Evolutionary conservation across 2,888 invertebrate species (phyloP).

Genomic region (Cephus nigrinus): DNA sequence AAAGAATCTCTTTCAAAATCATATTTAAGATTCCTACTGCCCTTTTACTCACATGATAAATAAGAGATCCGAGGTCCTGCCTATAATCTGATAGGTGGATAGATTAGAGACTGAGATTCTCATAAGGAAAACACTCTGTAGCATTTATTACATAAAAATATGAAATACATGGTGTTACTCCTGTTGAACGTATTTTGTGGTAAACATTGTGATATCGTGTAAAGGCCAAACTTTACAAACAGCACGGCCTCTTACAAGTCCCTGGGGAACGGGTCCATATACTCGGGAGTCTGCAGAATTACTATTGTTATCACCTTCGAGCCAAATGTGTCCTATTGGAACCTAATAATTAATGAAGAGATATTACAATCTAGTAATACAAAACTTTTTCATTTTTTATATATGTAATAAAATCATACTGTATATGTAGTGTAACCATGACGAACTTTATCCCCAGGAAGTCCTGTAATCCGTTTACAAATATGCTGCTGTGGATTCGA

Average conservation of each 20-base stretch:
- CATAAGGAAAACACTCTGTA: background rate
- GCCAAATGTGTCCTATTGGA: slow-evolving; percentile 89
- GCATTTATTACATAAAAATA: background rate
- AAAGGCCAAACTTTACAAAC: slow-evolving; percentile 85
- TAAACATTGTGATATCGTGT: slow-evolving; percentile 54
- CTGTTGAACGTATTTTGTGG: slow-evolving; percentile 17
- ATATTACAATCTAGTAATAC: background rate
- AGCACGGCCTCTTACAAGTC: slow-evolving; percentile 84
- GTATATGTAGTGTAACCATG: slow-evolving; percentile 47
- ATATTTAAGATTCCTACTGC: too few relatives aligned
- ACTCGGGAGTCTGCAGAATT: slow-evolving; percentile 89
- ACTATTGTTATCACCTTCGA: slow-evolving; percentile 88
- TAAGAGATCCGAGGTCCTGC: too few relatives aligned
- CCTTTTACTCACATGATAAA: too few relatives aligned
- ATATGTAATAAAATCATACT: slow-evolving; percentile 37
- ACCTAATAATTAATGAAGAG: slow-evolving; percentile 63
- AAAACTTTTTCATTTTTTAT: background rate
- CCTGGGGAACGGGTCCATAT: slow-evolving; percentile 91
- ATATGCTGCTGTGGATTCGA: slow-evolving; percentile 83
- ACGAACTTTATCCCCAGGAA: slow-evolving; percentile 80
- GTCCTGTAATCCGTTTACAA: slow-evolving; percentile 84
- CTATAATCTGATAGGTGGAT: background rate
- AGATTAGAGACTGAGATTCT: background rate
- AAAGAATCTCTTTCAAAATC: too few relatives aligned
- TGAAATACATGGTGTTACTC: background rate